These are phyloP conservation scores for Onthophagus taurus DNA, from an alignment of 1,140 invertebrate genomes.

Conservation along the genomic window DNA sequence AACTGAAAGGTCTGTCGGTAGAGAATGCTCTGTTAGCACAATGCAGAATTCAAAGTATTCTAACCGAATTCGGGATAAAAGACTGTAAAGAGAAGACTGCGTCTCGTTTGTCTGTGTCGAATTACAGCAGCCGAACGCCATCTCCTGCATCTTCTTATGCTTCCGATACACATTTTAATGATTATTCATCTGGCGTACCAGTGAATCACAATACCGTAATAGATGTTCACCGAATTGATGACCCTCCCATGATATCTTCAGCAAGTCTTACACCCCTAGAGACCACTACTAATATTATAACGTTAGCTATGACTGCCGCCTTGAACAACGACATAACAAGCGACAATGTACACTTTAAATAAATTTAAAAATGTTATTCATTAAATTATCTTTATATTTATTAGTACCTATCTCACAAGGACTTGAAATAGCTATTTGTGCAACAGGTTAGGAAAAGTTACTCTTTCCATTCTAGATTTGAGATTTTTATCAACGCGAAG, in stretches of 20 bases:
- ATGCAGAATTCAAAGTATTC: background rate
- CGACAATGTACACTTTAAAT: background rate
- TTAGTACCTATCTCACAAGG: too few relatives aligned
- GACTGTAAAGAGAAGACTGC: background rate
- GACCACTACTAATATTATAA: background rate
- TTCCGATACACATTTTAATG: background rate
- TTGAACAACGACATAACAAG: constrained; percentile 1
- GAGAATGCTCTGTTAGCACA: background rate
- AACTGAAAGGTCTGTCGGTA: background rate
- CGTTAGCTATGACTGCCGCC: background rate
- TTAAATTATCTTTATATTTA: constrained; percentile 11
- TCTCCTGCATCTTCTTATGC: background rate
- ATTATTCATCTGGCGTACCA: background rate
- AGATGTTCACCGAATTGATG: too few relatives aligned
- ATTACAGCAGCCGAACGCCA: background rate
- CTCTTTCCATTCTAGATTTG: too few relatives aligned
- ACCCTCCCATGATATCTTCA: too few relatives aligned
- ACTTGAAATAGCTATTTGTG: too few relatives aligned
- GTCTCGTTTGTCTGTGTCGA: too few relatives aligned
- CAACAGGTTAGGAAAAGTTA: too few relatives aligned
- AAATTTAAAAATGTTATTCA: background rate
- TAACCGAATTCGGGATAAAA: background rate
- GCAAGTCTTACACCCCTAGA: too few relatives aligned
- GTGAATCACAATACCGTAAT: background rate
- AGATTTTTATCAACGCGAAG: too few relatives aligned